Percentiles rank a stretch among this genome's conserved stretches.
These are phyloP conservation scores for Invenusta paracnida DNA, from an alignment of 2,888 invertebrate species.

Conservation along the genomic window DNA sequence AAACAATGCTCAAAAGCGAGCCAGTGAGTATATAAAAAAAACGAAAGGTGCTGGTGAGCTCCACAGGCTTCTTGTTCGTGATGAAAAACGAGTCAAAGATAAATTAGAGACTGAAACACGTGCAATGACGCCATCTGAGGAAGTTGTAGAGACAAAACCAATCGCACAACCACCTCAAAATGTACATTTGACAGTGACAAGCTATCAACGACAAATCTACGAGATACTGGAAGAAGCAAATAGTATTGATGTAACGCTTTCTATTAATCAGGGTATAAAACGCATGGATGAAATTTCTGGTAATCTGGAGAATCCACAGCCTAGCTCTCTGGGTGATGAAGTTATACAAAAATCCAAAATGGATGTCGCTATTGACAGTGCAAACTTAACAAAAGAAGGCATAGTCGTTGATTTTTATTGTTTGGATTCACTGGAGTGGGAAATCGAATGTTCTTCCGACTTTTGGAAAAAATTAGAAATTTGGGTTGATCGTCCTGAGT, in stretches of 20 bases:
- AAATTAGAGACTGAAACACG: neutral
- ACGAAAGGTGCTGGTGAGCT: neutral
- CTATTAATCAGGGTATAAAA: neutral
- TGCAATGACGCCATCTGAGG: neutral
- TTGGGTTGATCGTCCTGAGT: constrained; percentile 36
- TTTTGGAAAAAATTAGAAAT: neutral
- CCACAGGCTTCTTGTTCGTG: neutral
- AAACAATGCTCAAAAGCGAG: neutral
- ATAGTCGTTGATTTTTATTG: neutral
- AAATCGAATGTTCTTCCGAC: constrained; percentile 50
- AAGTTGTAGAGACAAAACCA: neutral
- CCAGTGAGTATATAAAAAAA: neutral
- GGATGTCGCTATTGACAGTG: neutral
- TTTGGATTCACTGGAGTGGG: constrained; percentile 49
- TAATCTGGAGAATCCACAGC: neutral
- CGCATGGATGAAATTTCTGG: neutral
- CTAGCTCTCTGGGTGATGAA: neutral
- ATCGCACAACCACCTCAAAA: neutral
- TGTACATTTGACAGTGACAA: neutral
- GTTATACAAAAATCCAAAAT: neutral
- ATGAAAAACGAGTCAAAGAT: neutral
- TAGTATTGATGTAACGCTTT: neutral
- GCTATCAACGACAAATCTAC: neutral
- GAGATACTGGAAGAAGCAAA: neutral
- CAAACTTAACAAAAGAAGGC: neutral